Conservation (phyloP, 1,140 invertebrate species). For the Agrilus planipennis region DNA sequence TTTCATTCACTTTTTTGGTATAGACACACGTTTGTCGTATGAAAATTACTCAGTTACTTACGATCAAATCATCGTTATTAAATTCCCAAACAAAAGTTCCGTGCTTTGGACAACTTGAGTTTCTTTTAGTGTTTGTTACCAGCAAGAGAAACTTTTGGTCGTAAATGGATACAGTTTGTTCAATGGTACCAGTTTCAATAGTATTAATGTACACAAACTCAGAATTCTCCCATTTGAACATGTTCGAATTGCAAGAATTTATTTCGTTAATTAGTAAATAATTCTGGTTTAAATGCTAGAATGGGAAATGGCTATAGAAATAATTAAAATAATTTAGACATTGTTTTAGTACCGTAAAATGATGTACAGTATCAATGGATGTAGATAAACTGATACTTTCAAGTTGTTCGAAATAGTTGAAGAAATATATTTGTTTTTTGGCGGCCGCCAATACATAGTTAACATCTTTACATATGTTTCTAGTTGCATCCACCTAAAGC, state of each 20-base stretch:
- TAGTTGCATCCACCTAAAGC: too few species aligned
- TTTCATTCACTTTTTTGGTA: not conserved
- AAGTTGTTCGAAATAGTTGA: slow-evolving; percentile 35
- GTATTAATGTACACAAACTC: slow-evolving; percentile 16
- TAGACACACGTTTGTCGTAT: too few species aligned
- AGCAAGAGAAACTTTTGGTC: slow-evolving; percentile 28
- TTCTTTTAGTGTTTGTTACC: slow-evolving; percentile 23
- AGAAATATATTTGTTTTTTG: slow-evolving; percentile 33
- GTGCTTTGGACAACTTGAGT: slow-evolving; percentile 12
- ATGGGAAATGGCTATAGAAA: not conserved
- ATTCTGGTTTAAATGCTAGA: slow-evolving; percentile 17
- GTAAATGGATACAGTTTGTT: slow-evolving; percentile 28
- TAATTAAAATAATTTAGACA: too few species aligned
- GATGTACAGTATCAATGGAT: slow-evolving; percentile 26
- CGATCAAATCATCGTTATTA: slow-evolving; percentile 19
- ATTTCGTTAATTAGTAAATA: slow-evolving; percentile 34
- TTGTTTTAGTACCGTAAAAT: slow-evolving; percentile 30
- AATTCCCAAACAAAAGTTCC: slow-evolving; percentile 36
- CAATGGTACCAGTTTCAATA: slow-evolving; percentile 25
- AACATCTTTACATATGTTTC: slow-evolving; percentile 24
- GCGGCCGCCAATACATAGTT: slow-evolving; percentile 18
- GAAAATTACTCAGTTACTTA: slow-evolving; percentile 12
- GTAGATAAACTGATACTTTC: slow-evolving; percentile 27
- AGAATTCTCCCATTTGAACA: slow-evolving; percentile 16
- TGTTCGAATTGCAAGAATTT: slow-evolving; percentile 22